phyloP scores from a whole-genome alignment of 2,113 vertebrate genomes.

The Lagopus muta region DNA sequence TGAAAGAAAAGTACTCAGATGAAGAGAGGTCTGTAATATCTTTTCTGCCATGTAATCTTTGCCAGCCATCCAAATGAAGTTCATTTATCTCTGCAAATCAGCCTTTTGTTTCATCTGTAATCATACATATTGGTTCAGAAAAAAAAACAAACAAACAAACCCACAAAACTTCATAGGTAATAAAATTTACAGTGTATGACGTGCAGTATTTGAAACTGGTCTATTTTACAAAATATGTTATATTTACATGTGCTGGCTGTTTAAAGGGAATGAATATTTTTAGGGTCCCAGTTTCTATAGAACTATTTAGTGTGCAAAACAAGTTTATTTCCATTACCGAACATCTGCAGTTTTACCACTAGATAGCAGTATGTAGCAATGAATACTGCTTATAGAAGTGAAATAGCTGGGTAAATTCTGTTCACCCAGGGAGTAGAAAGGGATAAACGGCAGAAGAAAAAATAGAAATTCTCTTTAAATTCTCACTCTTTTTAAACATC shows the following conservation, averaged over 20 bases:
- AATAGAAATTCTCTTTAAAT: background rate
- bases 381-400: background rate
- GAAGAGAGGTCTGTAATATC: background rate
- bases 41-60: background rate
- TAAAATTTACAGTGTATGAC: background rate
- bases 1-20: background rate
- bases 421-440: background rate
- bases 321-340: background rate
- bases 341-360: constrained; percentile 11
- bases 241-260: background rate
- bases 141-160: background rate
- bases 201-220: background rate
- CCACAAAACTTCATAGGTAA: background rate
- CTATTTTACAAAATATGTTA: background rate
- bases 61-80: background rate
- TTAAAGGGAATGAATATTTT: background rate
- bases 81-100: background rate
- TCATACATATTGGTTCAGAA: background rate
- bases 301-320: background rate
- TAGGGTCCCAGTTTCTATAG: background rate
- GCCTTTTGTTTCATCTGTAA: background rate
- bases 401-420: rapidly evolving
- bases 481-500: background rate
- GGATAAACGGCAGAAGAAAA: background rate
- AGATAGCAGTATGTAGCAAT: constrained; percentile 50